Percentiles rank a stretch among this genome's conserved stretches.
Conservation (phyloP, 92 coral and sea anemone species). For the Zoanthus sansibaricus region DNA sequence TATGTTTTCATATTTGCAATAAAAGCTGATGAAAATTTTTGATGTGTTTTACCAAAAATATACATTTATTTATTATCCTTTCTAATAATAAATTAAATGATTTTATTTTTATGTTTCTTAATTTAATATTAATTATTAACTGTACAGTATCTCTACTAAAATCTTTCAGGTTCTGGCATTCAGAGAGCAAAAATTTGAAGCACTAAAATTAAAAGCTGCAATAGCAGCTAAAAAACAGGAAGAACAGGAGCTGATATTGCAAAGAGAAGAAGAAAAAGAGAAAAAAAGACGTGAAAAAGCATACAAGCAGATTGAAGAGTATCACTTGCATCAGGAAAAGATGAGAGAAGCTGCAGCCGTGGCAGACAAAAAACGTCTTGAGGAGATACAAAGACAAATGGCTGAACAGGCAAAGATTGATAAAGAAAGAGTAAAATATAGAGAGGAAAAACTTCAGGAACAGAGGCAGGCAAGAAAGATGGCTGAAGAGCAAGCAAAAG, state of each 20-base stretch:
- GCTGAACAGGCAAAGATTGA: constrained; percentile 90
- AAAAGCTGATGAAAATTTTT: too few relatives aligned
- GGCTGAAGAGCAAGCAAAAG: constrained; percentile 71
- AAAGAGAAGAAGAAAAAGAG: constrained; percentile 81
- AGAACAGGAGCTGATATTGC: constrained; percentile 66
- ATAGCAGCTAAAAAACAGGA: constrained; percentile 85
- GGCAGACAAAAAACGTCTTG: constrained; percentile 74
- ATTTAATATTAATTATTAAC: background rate
- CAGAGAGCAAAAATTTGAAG: constrained; percentile 95
- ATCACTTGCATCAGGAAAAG: constrained; percentile 70
- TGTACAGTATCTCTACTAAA: background rate
- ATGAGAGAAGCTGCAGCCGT: constrained; percentile 70
- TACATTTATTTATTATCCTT: too few relatives aligned
- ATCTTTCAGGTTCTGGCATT: constrained; percentile 82
- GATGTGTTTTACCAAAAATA: too few relatives aligned
- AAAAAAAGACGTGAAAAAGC: constrained; percentile 78
- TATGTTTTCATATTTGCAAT: too few relatives aligned
- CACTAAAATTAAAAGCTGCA: constrained; percentile 79
- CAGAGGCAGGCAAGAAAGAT: constrained; percentile 72
- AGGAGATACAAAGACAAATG: constrained; percentile 76
- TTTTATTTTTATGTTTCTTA: too few relatives aligned
- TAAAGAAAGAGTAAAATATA: constrained; percentile 87
- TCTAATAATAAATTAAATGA: too few relatives aligned
- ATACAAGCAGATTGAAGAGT: constrained; percentile 73
- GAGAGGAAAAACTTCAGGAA: constrained; percentile 82